These are phyloP conservation scores for Phalacrocorax pelagicus DNA, from an alignment of 2,113 vertebrate species.

Conservation along the genomic window DNA sequence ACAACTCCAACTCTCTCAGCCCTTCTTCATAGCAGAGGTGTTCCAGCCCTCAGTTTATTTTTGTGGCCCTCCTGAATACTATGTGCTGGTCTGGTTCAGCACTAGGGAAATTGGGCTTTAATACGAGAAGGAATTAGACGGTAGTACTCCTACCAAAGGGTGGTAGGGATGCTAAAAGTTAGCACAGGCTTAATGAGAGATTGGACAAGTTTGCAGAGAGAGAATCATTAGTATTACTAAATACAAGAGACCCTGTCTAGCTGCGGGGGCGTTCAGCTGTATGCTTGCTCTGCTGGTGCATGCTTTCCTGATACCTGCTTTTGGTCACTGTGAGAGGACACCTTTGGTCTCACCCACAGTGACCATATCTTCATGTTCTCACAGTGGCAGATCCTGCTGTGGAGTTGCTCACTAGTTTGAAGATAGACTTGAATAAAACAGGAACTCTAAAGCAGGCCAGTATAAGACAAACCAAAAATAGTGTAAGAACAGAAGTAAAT, in stretches of 20 bases:
- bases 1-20: not conserved
- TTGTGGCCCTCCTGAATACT: not conserved
- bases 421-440: not conserved
- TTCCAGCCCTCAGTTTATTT: not conserved
- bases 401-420: not conserved
- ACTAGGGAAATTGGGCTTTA: not conserved
- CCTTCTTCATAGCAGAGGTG: not conserved
- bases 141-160: not conserved
- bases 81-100: not conserved
- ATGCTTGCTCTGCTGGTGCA: not conserved
- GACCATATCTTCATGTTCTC: not conserved
- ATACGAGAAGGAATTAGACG: not conserved
- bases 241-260: not conserved
- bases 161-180: not conserved
- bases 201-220: not conserved
- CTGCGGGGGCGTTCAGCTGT: not conserved
- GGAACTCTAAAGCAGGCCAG: not conserved
- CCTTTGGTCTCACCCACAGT: not conserved
- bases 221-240: not conserved
- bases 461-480: not conserved
- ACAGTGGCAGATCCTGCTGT: not conserved
- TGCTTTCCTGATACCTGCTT: accelerated
- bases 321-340: not conserved
- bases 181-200: not conserved
- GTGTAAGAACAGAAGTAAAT: not conserved